Evolutionary conservation across 2,888 invertebrate genomes (phyloP).

Genomic region (Cephus spinipes): DNA sequence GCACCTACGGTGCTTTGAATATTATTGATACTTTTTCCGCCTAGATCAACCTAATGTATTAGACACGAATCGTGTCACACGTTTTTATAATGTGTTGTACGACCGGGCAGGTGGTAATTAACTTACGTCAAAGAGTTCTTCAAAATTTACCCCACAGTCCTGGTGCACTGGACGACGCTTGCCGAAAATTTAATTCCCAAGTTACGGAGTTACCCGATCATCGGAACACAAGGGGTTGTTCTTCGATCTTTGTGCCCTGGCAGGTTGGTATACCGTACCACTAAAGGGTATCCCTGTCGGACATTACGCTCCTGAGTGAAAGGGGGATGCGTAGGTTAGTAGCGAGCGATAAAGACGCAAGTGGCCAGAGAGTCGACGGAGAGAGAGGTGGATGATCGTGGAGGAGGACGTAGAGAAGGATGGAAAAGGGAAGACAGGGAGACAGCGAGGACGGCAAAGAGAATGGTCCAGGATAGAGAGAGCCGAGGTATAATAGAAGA

Average conservation of each 20-base stretch:
- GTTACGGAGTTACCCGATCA: not conserved
- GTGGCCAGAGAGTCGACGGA: slow-evolving; percentile 12
- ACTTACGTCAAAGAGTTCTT: not conserved
- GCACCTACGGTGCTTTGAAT: not conserved
- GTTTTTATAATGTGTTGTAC: not conserved
- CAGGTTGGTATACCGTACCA: slow-evolving; percentile 7
- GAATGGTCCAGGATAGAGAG: slow-evolving; percentile 16
- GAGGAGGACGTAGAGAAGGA: slow-evolving; percentile 10
- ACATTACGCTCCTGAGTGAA: slow-evolving; percentile 24
- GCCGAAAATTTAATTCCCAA: not conserved
- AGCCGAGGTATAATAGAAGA: slow-evolving; percentile 18
- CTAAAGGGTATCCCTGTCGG: slow-evolving; percentile 31
- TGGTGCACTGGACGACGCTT: not conserved
- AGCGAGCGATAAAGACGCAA: slow-evolving; percentile 18
- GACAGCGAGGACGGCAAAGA: slow-evolving; percentile 11
- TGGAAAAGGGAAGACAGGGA: slow-evolving; percentile 5
- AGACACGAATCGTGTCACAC: not conserved
- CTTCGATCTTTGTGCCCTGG: not conserved
- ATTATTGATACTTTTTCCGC: not conserved
- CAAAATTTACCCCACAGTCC: not conserved
- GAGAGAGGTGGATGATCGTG: not conserved
- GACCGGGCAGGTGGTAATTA: not conserved
- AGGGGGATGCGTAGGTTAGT: slow-evolving; percentile 8
- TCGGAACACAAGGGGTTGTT: not conserved
- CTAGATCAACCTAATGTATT: not conserved